Percentiles rank a stretch among this genome's conserved stretches.
phyloP scores from a whole-genome alignment of 2,113 vertebrate species.

The Hippocampus comes region DNA sequence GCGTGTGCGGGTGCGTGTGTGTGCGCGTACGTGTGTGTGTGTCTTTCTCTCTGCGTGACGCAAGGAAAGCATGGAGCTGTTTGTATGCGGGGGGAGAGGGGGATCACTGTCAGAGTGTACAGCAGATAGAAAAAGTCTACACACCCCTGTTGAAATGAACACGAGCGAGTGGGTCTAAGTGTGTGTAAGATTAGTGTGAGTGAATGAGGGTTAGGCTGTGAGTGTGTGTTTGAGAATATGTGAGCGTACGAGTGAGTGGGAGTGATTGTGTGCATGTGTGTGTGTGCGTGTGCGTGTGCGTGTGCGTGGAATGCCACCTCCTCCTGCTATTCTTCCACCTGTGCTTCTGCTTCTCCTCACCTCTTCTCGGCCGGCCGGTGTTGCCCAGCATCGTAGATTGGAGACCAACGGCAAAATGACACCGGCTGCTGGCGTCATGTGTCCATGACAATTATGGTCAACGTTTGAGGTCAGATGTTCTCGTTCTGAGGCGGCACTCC shows the following conservation, averaged over 20 bases:
- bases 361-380: slow-evolving; percentile 15
- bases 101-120: too few species aligned
- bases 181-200: not conserved
- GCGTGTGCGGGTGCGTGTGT: slow-evolving; percentile 1
- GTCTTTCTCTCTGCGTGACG: not conserved
- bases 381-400: slow-evolving; percentile 17
- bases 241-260: not conserved
- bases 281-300: not conserved
- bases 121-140: not conserved
- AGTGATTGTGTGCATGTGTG: not conserved
- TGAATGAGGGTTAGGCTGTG: slow-evolving; percentile 5
- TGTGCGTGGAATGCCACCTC: not conserved
- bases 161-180: slow-evolving; percentile 11
- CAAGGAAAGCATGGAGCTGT: not conserved
- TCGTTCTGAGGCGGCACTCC: too few species aligned
- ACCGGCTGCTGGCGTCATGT: slow-evolving; percentile 55
- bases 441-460: too few species aligned
- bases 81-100: too few species aligned
- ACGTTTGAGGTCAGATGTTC: too few species aligned
- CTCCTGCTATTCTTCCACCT: slow-evolving; percentile 35
- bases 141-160: not conserved
- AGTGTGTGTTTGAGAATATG: not conserved
- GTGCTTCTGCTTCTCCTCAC: slow-evolving; percentile 34
- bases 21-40: not conserved
- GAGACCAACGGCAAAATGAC: slow-evolving; percentile 69